Conservation (phyloP, 1,140 invertebrate species). For the Magallana ariakensis region DNA sequence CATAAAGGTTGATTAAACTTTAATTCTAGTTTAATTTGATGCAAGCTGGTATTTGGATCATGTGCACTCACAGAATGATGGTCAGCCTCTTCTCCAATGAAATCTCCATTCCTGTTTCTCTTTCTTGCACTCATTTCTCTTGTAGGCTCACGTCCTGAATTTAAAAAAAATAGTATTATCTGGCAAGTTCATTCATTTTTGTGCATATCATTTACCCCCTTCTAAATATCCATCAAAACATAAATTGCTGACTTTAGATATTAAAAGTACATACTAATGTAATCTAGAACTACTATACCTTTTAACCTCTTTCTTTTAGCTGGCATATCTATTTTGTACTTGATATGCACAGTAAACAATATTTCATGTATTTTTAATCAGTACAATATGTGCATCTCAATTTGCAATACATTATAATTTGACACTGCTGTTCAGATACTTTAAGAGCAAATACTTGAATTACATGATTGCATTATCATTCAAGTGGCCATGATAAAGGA, state of each 20-base stretch:
- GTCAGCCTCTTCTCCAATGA: background rate
- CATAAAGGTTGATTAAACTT: too few relatives aligned
- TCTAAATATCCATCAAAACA: background rate
- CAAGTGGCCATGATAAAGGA: background rate
- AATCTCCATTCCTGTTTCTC: background rate
- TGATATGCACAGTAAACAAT: background rate
- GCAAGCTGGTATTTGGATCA: too few relatives aligned
- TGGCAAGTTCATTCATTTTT: too few relatives aligned
- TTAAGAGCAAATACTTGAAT: background rate
- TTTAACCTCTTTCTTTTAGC: background rate
- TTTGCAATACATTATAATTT: background rate
- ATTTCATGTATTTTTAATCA: background rate
- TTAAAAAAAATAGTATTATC: background rate
- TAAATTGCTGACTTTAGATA: background rate
- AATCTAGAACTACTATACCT: too few relatives aligned
- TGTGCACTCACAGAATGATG: background rate
- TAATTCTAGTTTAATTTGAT: too few relatives aligned
- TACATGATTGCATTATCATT: too few relatives aligned
- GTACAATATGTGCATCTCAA: too few relatives aligned
- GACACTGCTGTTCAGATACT: background rate
- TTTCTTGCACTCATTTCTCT: slow-evolving; percentile 1
- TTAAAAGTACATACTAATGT: background rate
- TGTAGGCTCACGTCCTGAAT: background rate
- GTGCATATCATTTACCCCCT: too few relatives aligned
- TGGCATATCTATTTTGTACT: slow-evolving; percentile 2